A percentile compares a stretch with the other conserved stretches of the same genome.
Evolutionary conservation across 2,888 invertebrate genomes (phyloP).

Genomic region (Acronicta aceris): DNA sequence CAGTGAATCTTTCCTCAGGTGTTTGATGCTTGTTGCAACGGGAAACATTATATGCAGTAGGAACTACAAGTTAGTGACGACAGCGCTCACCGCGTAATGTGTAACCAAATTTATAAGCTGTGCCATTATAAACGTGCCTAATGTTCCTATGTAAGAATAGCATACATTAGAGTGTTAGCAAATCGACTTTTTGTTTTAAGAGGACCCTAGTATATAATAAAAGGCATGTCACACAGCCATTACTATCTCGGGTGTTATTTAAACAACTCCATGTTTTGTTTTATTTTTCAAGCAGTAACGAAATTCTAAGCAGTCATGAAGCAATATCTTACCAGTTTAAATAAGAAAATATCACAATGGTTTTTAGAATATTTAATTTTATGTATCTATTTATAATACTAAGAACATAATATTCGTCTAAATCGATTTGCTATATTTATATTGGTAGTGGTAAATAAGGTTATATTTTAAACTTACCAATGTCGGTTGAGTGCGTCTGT

Average conservation of each 20-base stretch:
- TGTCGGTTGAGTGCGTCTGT: slow-evolving; percentile 87
- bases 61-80: slow-evolving; percentile 20
- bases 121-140: slow-evolving; percentile 9
- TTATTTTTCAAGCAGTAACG: not conserved
- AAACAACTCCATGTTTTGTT: not conserved
- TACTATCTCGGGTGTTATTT: not conserved
- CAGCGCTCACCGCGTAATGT: slow-evolving; percentile 24
- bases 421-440: not conserved
- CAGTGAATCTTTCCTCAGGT: slow-evolving; percentile 38
- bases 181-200: not conserved
- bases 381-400: too few species aligned
- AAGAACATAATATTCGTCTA: not conserved
- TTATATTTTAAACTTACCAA: slow-evolving; percentile 75
- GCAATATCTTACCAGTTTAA: not conserved
- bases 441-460: slow-evolving; percentile 18
- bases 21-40: slow-evolving; percentile 28
- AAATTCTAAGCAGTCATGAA: not conserved
- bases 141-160: not conserved
- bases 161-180: not conserved
- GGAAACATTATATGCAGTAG: slow-evolving; percentile 17
- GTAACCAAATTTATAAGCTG: slow-evolving; percentile 45
- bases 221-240: not conserved
- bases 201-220: not conserved
- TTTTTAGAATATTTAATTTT: not conserved
- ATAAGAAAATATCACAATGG: not conserved